These are phyloP conservation scores for Hydractinia echinata DNA, from an alignment of 30 jellyfish, hydroid and myxozoan genomes.

Conservation along the genomic window DNA sequence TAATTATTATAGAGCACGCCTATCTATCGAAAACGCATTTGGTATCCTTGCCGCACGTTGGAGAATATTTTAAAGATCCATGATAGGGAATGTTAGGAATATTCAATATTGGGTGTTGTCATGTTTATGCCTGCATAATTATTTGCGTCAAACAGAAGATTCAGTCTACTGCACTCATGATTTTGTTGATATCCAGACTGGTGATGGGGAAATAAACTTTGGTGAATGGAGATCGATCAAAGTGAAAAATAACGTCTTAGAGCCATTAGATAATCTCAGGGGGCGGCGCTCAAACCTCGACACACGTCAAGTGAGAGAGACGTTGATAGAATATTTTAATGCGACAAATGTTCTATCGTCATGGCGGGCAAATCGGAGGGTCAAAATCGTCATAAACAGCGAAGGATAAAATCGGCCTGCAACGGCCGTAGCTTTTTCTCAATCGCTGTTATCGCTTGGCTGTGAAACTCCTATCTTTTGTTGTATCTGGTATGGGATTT, in stretches of 20 bases:
- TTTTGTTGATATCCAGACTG: slow-evolving; percentile 43
- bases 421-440: too few relatives aligned
- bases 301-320: background rate
- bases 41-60: slow-evolving; percentile 40
- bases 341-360: background rate
- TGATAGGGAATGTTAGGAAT: slow-evolving; percentile 23
- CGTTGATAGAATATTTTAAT: background rate
- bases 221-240: slow-evolving; percentile 31
- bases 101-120: slow-evolving; percentile 8
- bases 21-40: slow-evolving; percentile 5
- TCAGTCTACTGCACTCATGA: slow-evolving; percentile 39
- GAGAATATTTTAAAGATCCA: slow-evolving; percentile 37
- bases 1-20: slow-evolving; percentile 1
- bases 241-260: background rate
- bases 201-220: slow-evolving; percentile 31
- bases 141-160: slow-evolving; percentile 50
- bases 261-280: background rate
- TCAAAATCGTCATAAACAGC: too few relatives aligned
- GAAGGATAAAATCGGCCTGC: too few relatives aligned
- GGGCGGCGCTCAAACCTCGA: background rate
- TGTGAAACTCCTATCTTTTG: too few relatives aligned
- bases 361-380: too few relatives aligned
- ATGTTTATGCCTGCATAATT: too few relatives aligned
- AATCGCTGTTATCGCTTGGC: too few relatives aligned
- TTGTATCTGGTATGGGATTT: too few relatives aligned